Conservation (phyloP, 2,113 vertebrate species). For the Coptodon bakossiorum region DNA sequence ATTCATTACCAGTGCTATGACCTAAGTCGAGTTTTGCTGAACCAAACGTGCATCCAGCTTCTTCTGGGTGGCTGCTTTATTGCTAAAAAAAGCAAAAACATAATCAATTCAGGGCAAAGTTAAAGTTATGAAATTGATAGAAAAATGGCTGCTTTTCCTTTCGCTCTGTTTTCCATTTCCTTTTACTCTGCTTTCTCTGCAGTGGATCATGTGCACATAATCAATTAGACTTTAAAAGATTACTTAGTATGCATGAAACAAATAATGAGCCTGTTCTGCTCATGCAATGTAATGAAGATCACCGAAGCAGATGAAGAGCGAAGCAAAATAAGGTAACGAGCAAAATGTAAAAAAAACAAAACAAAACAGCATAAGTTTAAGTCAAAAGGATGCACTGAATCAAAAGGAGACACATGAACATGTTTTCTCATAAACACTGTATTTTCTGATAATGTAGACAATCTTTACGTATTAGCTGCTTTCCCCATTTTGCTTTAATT, state of each 20-base stretch:
- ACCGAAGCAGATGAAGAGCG: neutral
- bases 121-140: neutral
- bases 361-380: neutral
- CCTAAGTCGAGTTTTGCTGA: constrained; percentile 43
- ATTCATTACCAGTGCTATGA: constrained; percentile 54
- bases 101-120: neutral
- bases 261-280: neutral
- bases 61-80: neutral
- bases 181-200: neutral
- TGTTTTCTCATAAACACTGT: neutral
- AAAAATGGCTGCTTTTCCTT: neutral
- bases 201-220: neutral
- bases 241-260: neutral
- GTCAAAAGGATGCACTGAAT: neutral
- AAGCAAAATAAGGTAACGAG: neutral
- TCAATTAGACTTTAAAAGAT: constrained; percentile 4
- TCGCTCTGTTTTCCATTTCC: neutral
- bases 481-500: neutral
- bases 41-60: constrained; percentile 11
- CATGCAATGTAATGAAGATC: neutral
- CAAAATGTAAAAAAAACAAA: neutral
- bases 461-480: neutral
- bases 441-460: neutral
- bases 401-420: neutral
- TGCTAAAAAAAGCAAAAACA: neutral